Conservation (phyloP, 92 coral and sea anemone species). For the Zoanthus sociatus region DNA sequence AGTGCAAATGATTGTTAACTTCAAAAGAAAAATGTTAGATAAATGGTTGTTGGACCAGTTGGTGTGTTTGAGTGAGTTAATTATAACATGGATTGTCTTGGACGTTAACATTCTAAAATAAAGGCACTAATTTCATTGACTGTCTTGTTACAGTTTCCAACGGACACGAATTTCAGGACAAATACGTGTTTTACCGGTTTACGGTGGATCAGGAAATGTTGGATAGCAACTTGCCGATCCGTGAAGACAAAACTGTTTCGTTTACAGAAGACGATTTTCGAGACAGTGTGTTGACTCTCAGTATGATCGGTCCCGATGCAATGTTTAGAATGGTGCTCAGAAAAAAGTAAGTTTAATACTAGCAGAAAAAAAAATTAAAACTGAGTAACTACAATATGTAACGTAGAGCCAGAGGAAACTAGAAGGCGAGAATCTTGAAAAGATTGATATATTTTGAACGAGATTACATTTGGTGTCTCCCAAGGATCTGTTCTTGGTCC, state of each 20-base stretch:
- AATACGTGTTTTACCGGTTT: constrained; percentile 68
- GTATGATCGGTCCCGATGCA: constrained; percentile 86
- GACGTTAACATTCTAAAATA: neutral
- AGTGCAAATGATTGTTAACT: no score
- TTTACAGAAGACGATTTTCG: constrained; percentile 78
- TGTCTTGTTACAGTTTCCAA: constrained; percentile 56
- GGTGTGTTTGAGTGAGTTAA: no score
- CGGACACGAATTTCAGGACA: constrained; percentile 77
- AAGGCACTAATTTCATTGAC: neutral
- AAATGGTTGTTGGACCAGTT: no score
- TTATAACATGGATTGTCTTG: neutral
- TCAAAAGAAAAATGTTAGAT: no score
- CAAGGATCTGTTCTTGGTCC: neutral
- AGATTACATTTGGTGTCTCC: no score
- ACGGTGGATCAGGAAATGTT: constrained; percentile 44
- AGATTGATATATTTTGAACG: no score
- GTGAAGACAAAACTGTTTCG: neutral
- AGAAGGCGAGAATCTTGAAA: no score
- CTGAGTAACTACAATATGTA: no score
- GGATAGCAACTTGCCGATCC: constrained; percentile 18
- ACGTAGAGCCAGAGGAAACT: no score
- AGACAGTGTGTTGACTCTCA: constrained; percentile 65
- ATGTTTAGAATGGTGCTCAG: constrained; percentile 85
- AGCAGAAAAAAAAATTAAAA: no score
- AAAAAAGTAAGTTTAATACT: constrained; percentile 68